Evolutionary conservation across 2,888 invertebrate species (phyloP).

Genomic region (Acronicta alni): DNA sequence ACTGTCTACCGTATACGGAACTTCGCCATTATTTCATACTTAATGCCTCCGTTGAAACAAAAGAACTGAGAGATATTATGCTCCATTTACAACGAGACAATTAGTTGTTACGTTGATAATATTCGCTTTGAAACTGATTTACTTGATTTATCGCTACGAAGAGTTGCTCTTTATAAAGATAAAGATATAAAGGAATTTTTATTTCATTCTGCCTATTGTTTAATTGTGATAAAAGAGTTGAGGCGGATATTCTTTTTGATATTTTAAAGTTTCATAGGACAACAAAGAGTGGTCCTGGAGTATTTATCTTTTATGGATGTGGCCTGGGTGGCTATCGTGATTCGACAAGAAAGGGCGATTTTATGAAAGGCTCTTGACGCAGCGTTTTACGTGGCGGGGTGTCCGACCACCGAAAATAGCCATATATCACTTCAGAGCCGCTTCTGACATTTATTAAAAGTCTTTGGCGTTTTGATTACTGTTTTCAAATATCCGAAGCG

Average conservation of each 20-base stretch:
- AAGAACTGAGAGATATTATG: slow-evolving; percentile 48
- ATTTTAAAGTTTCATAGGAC: slow-evolving; percentile 33
- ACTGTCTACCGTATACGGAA: slow-evolving; percentile 56
- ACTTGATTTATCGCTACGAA: slow-evolving; percentile 40
- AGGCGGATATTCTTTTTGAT: slow-evolving; percentile 21
- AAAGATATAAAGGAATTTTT: slow-evolving; percentile 27
- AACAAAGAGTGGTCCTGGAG: slow-evolving; percentile 43
- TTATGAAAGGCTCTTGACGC: slow-evolving; percentile 76
- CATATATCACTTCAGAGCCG: slow-evolving; percentile 75
- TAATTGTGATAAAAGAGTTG: slow-evolving; percentile 41
- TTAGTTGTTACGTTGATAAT: slow-evolving; percentile 45
- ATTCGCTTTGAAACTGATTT: slow-evolving; percentile 46
- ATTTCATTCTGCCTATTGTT: slow-evolving; percentile 43
- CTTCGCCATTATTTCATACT: slow-evolving; percentile 64
- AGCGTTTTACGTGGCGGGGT: slow-evolving; percentile 71
- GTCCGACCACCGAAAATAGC: slow-evolving; percentile 69
- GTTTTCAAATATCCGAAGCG: slow-evolving; percentile 58
- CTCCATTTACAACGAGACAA: slow-evolving; percentile 42
- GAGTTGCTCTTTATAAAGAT: slow-evolving; percentile 22
- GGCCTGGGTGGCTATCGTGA: slow-evolving; percentile 64
- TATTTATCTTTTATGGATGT: slow-evolving; percentile 58
- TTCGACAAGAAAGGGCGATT: slow-evolving; percentile 70
- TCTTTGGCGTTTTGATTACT: slow-evolving; percentile 71
- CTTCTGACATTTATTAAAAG: slow-evolving; percentile 80
- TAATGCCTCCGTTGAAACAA: slow-evolving; percentile 55